Conservation (phyloP, 2,888 invertebrate species). For the Eustalomyia histrio region DNA sequence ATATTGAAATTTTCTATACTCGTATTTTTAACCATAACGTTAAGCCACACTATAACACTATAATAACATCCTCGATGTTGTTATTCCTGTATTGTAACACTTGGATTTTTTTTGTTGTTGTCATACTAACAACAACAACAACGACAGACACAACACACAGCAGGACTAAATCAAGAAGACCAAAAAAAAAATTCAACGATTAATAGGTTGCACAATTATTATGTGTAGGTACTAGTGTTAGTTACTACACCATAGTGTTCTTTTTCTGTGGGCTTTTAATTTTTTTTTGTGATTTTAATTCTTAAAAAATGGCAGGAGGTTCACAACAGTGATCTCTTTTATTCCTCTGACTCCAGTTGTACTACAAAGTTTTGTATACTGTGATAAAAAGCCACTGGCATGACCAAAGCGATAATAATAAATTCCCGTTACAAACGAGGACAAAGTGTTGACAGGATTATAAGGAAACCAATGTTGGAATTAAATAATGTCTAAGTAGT, state of each 20-base stretch:
- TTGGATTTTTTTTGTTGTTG: not conserved
- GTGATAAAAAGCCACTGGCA: slow-evolving; percentile 45
- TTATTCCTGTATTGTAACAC: slow-evolving; percentile 13
- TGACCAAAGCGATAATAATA: slow-evolving; percentile 66
- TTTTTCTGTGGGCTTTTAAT: not conserved
- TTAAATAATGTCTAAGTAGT: slow-evolving; percentile 47
- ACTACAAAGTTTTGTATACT: not conserved
- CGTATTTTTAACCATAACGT: slow-evolving; percentile 25
- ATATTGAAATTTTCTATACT: slow-evolving; percentile 18
- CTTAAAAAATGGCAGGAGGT: slow-evolving; percentile 32
- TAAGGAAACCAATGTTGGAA: slow-evolving; percentile 63
- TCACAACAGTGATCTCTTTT: slow-evolving; percentile 15
- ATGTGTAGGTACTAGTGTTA: not conserved
- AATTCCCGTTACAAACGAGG: slow-evolving; percentile 63
- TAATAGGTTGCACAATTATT: slow-evolving; percentile 58
- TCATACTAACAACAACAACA: not conserved
- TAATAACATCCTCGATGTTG: not conserved
- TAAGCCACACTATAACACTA: slow-evolving; percentile 27
- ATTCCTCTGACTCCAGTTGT: not conserved
- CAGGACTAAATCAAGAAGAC: slow-evolving; percentile 27
- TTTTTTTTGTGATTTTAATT: slow-evolving; percentile 8
- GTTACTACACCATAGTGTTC: not conserved
- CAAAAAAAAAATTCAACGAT: slow-evolving; percentile 10
- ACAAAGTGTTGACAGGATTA: slow-evolving; percentile 63
- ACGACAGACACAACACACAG: too few relatives aligned